Base-by-base conservation (phyloP, 2,113 vertebrate species). In the Ahaetulla prasina region DNA sequence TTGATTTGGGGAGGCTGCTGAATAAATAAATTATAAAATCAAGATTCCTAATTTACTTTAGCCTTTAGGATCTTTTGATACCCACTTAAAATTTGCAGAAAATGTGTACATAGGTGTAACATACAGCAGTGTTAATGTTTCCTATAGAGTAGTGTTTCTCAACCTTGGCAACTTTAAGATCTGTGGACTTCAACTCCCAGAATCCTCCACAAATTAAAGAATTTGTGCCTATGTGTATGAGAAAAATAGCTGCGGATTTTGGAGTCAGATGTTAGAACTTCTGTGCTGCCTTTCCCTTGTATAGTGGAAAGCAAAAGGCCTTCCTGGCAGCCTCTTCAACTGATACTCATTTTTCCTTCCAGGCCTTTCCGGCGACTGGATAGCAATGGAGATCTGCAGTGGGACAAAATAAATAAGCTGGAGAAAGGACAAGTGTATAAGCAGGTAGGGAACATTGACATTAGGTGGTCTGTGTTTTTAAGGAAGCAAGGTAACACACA, bases 351-450 rank as follows among this genome's bases (percentile, higher is more conserved):
- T 45, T 87, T 11, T 88, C 23, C 49, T 39, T 53, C 0, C 96
- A 98, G 98, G 92, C 98, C 98, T 86, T 98, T 98, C 95, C 97
- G 98, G 39, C 96, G 97, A 35, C 63, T 98, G 96, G 98, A 98
- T 60, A 85, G 90, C 63, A 98, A 98, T 2, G 98, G 98, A 57
- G 97, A 98, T 93, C 97, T 98, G 16, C 97, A 96, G 39, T 98
- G 98, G 98, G 98, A 98, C 49, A 98, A 97, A 93, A 98, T 98
- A 86, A 98, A 84, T 27, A 97, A 95, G 95, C 95, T 98, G 94
- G 97, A 98, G 0, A 98, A 98, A 94, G 98, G 98, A 25, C 97
- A 98, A 88, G 96, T 98, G 88, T 98, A 98, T 95, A 98, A 98
- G 95, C 98, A 98, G 97, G 98, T 97, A 92, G 92, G 93, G 14